Base-by-base conservation (phyloP, 2,797 vertebrate species). In the Schizopygopsis pylzovi region DNA sequence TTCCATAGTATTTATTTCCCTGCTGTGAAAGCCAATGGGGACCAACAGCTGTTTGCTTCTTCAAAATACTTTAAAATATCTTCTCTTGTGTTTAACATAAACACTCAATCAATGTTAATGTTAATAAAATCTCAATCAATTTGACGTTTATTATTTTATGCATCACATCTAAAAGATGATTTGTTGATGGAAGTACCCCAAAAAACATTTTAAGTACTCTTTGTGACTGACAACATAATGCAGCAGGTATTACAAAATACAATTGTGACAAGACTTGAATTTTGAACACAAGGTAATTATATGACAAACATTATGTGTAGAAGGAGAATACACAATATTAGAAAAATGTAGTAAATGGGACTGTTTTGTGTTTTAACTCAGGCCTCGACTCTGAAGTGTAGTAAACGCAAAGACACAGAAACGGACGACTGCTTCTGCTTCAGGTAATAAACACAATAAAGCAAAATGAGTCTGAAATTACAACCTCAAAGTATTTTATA, bases 401-500 rank as follows among this genome's bases (percentile, higher is more conserved):
- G 93, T 91, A 97, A 96, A 93, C 95, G 96, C 70, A 95, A 94
- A 88, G 93, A 94, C 83, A 93, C 92, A 82, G 96, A 97, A 71
- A 96, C 92, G 22, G 95, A 95, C 0, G 93, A 94, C 89, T 93
- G 95, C 88, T 97, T 97, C 92, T 94, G 96, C 91, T 98, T 99
- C 94, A 98, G 97, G 98, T 99, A 95, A 83, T n/a, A 15, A 4
- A 68, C 28, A 18, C 45, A 73, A 28, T 4, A 0, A 13, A 52
- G 16, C 16, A 52, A 28, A 20, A 20, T 20, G 37, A 10, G 43
- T 25, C n/a, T 73, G 39, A 45, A 43, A 71, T 71, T 43, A 71
- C 10, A 43, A 11, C 16, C 11, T 70, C 16, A 5, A 22, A 68
- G 65, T 39, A 39, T 37, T 67, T 0, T 67, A 2, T 39, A 28